Evolutionary conservation across 2,888 invertebrate genomes (phyloP), one percentile per base, ranked within the genome.

Genomic region (Parnassius apollo): DNA sequence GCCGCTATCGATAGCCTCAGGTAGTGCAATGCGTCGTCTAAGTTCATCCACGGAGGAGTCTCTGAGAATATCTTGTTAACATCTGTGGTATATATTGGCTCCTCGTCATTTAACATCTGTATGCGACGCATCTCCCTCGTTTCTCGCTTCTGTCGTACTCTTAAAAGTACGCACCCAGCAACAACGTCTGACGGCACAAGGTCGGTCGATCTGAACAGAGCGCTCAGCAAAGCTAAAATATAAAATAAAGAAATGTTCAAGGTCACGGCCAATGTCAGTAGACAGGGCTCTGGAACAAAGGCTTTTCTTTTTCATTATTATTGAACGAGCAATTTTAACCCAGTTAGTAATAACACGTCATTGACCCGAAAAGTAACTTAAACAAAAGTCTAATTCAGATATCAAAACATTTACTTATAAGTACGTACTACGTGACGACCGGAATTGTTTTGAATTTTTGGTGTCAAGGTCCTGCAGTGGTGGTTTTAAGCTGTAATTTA

Each of bases 101-200:
- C 94, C 70, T 94, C 94, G 70, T 94, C 94, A 49, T 93, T 93
- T n/a, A 91, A 73, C 91, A 91, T 91, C 67, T 91, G 95, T 66
- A 95, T 93, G 68, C 95, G 90, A 48, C 95, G 84, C 88, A 94
- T 93, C 80, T 95, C 95, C 68, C 95, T 88, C 0, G 94, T 95
- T 76, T 96, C 95, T 12, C 95, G 88, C 78, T 96, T 96, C 77
- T 95, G 95, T 61, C 95, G 93, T 3, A 96, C 94, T 70, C 96
- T 92, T 4, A 98, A 93, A n/a, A 98, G 93, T 25, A 98, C 94
- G 74, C 96, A 94, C 11, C 97, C 98, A 11, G 97, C 97, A 62
- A 97, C 94, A 13, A 98, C 94, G 82, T 98, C 98, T 0, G 97
- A 96, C 0, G 97, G 96, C 0, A 98, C 97, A 50, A 98, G 88